Evolutionary conservation across 2,888 invertebrate species (phyloP).

Genomic region (Amiota minor): DNA sequence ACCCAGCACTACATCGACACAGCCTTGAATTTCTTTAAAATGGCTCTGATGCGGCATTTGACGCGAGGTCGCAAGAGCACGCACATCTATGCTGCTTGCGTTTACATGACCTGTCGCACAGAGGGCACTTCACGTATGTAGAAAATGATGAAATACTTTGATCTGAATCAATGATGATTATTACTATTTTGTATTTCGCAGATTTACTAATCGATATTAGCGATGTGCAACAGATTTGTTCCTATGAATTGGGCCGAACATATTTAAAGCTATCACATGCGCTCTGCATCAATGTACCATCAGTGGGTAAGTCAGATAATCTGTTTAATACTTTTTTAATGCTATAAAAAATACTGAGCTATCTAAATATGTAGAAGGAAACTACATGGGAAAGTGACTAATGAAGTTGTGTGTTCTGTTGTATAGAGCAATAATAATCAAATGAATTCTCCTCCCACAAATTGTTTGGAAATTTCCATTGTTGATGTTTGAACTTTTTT

Average conservation of each 20-base stretch:
- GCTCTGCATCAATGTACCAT: constrained; percentile 91
- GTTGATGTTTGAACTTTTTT: too few relatives aligned
- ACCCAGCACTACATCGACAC: constrained; percentile 94
- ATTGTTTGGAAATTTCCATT: too few relatives aligned
- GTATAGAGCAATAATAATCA: too few relatives aligned
- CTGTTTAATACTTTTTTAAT: neutral
- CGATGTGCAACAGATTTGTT: constrained; percentile 96
- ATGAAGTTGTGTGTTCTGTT: too few relatives aligned
- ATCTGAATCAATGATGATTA: constrained; percentile 48
- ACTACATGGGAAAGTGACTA: too few relatives aligned
- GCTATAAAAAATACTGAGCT: neutral
- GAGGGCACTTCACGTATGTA: constrained; percentile 93
- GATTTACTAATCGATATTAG: constrained; percentile 97
- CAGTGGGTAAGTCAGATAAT: constrained; percentile 82
- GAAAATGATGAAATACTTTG: neutral
- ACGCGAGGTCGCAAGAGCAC: constrained; percentile 93
- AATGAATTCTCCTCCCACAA: too few relatives aligned
- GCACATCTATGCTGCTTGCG: constrained; percentile 96
- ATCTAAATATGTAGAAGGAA: too few relatives aligned
- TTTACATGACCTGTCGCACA: constrained; percentile 96
- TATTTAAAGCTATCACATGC: constrained; percentile 91
- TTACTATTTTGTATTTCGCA: constrained; percentile 65
- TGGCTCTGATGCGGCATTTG: constrained; percentile 86
- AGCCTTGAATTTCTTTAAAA: constrained; percentile 94
- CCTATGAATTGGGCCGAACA: constrained; percentile 94